Evolutionary conservation across 2,888 invertebrate genomes (phyloP).

Genomic region (Napeogenes sylphis): DNA sequence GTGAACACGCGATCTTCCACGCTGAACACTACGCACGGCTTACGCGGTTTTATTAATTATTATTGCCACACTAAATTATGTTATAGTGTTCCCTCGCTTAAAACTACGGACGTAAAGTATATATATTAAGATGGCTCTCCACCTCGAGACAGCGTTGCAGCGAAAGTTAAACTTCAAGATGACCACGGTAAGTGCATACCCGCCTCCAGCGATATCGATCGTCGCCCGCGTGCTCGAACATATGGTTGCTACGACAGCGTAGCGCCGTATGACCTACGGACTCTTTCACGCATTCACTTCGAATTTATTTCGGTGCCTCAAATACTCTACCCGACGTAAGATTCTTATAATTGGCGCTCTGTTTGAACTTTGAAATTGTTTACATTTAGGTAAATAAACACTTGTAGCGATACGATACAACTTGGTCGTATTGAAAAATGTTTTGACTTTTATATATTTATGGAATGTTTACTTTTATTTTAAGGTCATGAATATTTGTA

Average conservation of each 20-base stretch:
- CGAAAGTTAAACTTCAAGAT: constrained; percentile 76
- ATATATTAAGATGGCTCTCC: constrained; percentile 62
- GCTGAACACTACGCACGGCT: constrained; percentile 63
- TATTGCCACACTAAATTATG: constrained; percentile 58
- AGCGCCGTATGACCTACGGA: constrained; percentile 41
- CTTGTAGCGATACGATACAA: constrained; percentile 54
- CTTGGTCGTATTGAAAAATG: constrained; percentile 17
- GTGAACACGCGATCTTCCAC: constrained; percentile 72
- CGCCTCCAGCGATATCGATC: constrained; percentile 63
- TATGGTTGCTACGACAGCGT: constrained; percentile 58
- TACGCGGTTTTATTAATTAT: constrained; percentile 59
- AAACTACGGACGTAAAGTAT: constrained; percentile 44
- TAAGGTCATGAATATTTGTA: no score
- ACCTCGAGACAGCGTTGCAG: constrained; percentile 74
- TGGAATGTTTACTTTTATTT: no score
- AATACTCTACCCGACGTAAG: constrained; percentile 38
- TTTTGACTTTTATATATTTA: no score
- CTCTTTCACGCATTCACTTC: constrained; percentile 34
- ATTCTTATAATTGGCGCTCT: constrained; percentile 36
- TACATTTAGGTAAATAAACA: constrained; percentile 65
- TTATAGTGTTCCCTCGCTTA: constrained; percentile 59
- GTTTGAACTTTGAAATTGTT: constrained; percentile 38
- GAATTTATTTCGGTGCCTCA: constrained; percentile 32
- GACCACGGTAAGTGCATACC: constrained; percentile 74
- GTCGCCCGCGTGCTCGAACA: constrained; percentile 67